A percentile compares a stretch with the other conserved stretches of the same genome.
These are phyloP conservation scores for Sympetrum striolatum DNA, from an alignment of 2,888 invertebrate genomes.

Conservation along the genomic window DNA sequence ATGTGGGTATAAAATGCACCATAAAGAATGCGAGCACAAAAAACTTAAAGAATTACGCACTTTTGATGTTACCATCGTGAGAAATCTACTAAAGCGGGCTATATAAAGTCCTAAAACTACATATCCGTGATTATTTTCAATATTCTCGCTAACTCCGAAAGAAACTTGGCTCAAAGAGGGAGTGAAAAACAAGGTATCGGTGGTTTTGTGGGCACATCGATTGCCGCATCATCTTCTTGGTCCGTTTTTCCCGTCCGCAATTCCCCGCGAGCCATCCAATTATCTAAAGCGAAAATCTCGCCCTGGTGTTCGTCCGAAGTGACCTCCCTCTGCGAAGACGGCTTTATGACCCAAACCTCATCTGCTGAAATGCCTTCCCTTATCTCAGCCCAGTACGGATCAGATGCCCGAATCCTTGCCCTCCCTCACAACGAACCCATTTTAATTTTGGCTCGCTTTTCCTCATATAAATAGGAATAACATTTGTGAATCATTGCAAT, in stretches of 20 bases:
- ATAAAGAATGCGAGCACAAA: too few species aligned
- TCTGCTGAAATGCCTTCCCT: conserved; percentile 2
- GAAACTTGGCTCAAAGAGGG: too few species aligned
- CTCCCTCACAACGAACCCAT: background rate
- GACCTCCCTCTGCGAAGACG: background rate
- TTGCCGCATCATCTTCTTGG: background rate
- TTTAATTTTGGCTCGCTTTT: background rate
- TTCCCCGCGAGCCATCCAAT: conserved; percentile 17
- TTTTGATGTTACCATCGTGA: too few species aligned
- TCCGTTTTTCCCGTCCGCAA: background rate
- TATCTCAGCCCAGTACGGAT: background rate
- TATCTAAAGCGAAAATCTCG: conserved; percentile 38
- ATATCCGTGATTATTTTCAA: too few species aligned
- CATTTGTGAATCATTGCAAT: too few species aligned
- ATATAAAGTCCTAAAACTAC: too few species aligned
- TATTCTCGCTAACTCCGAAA: too few species aligned
- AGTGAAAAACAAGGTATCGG: too few species aligned
- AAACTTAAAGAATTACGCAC: too few species aligned
- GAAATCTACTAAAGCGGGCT: too few species aligned
- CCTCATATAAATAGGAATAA: background rate
- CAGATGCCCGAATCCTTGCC: background rate
- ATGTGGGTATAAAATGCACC: too few species aligned
- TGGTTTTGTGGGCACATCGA: too few species aligned
- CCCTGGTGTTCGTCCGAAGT: background rate
- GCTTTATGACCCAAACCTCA: conserved; percentile 30